Base-by-base conservation (phyloP, 2,113 vertebrate genomes). In the Halichoerus grypus region DNA sequence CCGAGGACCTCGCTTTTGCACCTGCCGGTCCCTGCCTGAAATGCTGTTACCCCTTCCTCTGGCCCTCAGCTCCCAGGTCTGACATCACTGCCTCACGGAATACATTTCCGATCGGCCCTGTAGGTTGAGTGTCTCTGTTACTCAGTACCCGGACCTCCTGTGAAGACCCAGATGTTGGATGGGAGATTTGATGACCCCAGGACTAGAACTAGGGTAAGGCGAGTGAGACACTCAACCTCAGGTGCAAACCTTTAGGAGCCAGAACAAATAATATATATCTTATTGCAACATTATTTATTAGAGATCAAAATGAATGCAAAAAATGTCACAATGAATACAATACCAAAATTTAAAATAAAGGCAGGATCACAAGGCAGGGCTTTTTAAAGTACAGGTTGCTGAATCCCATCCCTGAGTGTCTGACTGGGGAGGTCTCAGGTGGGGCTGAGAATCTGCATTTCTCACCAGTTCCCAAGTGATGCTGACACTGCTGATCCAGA, bases 71-170 rank as follows among this genome's bases (percentile, higher is more conserved):
- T 53, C 24, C 26, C 10, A 1, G 80, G 7, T 61, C 85, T 71
- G 53, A 90, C 4, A 4, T 36, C 74, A 69, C 9, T 5, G 72
- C 31, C 24, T 63, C 10, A 0, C 0, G 21, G 46, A n/a, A 26
- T 42, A 2, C 7, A 1, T 8, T 12, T 36, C 42, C 11, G 11
- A 51, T 22, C 1, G 0, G 46, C 18, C 14, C 0, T 0, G 24
- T 7, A 26, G 39, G 33, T 13, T 24, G 1, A 6, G 19, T 4
- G 46, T 33, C 42, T 80, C 81, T 76, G 4, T 49, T 82, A 88
- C 39, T 0, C 21, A 24, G 13, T 1, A 16, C 33, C 16, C 3
- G 0, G 22, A 31, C 19, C 18, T 88, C 61, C 74, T 1, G 4
- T 7, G 4, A 46, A 46, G 24, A 49, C 33, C 61, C 74, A 7